Conservation (phyloP, 1,140 invertebrate genomes). For the Anoplolepis gracilipes region DNA sequence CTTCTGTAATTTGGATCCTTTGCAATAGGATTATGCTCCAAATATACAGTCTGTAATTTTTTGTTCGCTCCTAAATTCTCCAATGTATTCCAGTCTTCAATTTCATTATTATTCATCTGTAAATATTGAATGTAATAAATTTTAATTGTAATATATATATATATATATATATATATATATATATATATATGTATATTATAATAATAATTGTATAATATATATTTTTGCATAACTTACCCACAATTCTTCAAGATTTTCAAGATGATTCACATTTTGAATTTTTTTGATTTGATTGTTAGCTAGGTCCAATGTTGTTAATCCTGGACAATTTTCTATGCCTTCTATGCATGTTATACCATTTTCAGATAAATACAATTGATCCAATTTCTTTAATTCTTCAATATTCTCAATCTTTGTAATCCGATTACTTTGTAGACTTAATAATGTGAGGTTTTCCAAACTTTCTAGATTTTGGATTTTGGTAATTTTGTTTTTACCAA, state of each 20-base stretch:
- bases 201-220: slow-evolving; percentile 25
- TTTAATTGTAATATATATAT: slow-evolving; percentile 42
- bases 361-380: slow-evolving; percentile 97
- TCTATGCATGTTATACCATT: slow-evolving; percentile 95
- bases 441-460: slow-evolving; percentile 91
- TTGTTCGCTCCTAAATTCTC: slow-evolving; percentile 91
- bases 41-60: slow-evolving; percentile 95
- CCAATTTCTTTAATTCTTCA: slow-evolving; percentile 90
- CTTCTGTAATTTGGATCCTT: slow-evolving; percentile 95
- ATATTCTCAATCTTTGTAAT: slow-evolving; percentile 95
- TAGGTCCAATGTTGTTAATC: slow-evolving; percentile 95
- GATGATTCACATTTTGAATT: slow-evolving; percentile 93
- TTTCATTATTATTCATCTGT: slow-evolving; percentile 97
- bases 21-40: slow-evolving; percentile 96
- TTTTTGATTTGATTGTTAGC: slow-evolving; percentile 94
- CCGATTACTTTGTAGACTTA: slow-evolving; percentile 97
- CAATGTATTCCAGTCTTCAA: slow-evolving; percentile 94
- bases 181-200: no score
- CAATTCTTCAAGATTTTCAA: slow-evolving; percentile 94
- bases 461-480: slow-evolving; percentile 95
- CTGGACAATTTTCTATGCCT: slow-evolving; percentile 89
- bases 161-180: no score
- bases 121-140: slow-evolving; percentile 77
- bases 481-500: slow-evolving; percentile 98
- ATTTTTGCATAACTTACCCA: slow-evolving; percentile 90